A percentile compares a stretch with the other conserved stretches of the same genome.
Evolutionary conservation across 2,113 vertebrate genomes (phyloP).

Genomic region (Paramormyrops kingsleyae): DNA sequence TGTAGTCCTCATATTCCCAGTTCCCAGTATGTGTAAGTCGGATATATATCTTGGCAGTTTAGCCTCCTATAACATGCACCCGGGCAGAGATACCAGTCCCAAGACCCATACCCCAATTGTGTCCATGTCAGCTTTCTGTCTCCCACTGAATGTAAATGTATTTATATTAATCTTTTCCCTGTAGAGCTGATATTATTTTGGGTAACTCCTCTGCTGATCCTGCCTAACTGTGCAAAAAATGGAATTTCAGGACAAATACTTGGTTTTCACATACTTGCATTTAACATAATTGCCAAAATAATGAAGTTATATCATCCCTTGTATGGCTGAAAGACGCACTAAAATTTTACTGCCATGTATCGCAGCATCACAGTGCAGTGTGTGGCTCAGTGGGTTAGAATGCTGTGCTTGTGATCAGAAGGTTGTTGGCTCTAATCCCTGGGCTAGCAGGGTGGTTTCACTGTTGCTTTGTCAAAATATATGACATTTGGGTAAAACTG

Average conservation of each 20-base stretch:
- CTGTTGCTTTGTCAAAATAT: not conserved
- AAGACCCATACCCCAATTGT: conserved; percentile 2
- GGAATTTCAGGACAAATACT: not conserved
- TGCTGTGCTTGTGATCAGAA: not conserved
- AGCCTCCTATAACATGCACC: not conserved
- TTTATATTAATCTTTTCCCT: not conserved
- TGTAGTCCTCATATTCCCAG: not conserved
- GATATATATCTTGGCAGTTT: not conserved
- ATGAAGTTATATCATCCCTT: not conserved
- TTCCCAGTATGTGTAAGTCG: not conserved
- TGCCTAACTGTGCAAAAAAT: not conserved
- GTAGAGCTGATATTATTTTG: not conserved
- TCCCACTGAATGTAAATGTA: not conserved
- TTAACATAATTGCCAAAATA: not conserved
- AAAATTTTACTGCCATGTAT: not conserved
- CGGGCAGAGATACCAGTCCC: not conserved
- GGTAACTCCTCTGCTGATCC: not conserved
- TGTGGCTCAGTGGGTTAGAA: not conserved
- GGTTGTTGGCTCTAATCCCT: not conserved
- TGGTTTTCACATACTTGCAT: not conserved
- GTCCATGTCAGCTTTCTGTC: not conserved
- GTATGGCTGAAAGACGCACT: not conserved
- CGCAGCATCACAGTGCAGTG: not conserved
- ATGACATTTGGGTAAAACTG: not conserved
- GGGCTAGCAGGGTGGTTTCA: not conserved